These are phyloP conservation scores for Drosophila ficusphila DNA, from an alignment of 1,140 invertebrate genomes.

Conservation along the genomic window DNA sequence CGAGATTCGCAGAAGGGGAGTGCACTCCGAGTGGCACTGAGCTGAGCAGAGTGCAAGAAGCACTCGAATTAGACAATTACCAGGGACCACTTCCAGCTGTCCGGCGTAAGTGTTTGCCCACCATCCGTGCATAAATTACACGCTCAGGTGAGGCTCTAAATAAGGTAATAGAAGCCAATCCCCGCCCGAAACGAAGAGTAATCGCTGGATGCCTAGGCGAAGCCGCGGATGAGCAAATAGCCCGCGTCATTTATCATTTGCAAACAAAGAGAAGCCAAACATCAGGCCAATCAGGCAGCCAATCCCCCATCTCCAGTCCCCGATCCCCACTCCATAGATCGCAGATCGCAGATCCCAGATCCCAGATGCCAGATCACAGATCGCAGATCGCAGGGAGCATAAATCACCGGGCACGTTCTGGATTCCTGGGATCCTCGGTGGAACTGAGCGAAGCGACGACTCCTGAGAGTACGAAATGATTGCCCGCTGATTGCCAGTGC, in stretches of 20 bases:
- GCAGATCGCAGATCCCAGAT: conserved; percentile 18
- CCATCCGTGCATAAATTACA: conserved; percentile 71
- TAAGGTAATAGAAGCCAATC: conserved; percentile 55
- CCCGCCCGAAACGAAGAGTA: too few relatives aligned
- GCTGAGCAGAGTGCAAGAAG: conserved; percentile 2
- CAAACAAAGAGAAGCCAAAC: conserved; percentile 78
- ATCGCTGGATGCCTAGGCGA: conserved; percentile 64
- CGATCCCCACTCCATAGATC: conserved; percentile 32
- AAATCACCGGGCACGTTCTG: conserved; percentile 73
- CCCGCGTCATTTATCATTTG: conserved; percentile 79
- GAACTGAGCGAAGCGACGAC: conserved; percentile 35
- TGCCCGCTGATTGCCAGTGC: conserved; percentile 80
- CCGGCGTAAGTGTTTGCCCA: conserved; percentile 54
- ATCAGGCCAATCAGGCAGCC: conserved; percentile 69
- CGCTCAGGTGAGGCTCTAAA: conserved; percentile 45
- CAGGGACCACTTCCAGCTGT: conserved; percentile 31
- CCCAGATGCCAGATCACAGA: conserved; percentile 25
- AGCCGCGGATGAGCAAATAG: conserved; percentile 56
- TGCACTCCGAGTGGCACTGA: not conserved
- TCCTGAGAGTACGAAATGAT: conserved; percentile 73
- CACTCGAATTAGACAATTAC: conserved; percentile 26
- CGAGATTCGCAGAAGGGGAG: conserved; percentile 23
- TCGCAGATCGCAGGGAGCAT: conserved; percentile 51
- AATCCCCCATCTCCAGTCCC: too few relatives aligned
- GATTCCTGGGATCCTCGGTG: not conserved